Conservation (phyloP, 2,797 vertebrate genomes). For the Helarctos malayanus region DNA sequence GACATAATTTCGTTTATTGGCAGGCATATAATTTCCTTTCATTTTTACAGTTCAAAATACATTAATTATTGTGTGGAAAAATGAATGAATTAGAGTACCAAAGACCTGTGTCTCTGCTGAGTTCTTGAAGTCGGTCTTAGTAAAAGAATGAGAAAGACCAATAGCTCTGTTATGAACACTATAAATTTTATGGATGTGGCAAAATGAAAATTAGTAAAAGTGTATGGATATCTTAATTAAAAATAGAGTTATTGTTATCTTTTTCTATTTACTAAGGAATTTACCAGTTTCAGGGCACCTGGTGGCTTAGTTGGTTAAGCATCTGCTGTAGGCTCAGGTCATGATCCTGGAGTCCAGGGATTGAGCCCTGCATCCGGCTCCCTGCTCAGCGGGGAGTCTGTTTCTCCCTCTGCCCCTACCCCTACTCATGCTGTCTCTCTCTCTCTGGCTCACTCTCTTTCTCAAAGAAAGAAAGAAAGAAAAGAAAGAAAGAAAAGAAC, state of each 20-base stretch:
- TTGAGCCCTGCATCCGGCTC: not conserved
- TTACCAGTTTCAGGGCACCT: not conserved
- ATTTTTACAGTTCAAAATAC: conserved; percentile 24
- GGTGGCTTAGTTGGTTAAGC: not conserved
- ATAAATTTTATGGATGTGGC: not conserved
- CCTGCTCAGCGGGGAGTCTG: not conserved
- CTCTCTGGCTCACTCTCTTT: too few species aligned
- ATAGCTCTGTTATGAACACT: not conserved
- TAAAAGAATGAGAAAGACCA: not conserved
- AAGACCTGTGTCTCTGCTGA: not conserved
- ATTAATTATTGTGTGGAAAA: conserved; percentile 45
- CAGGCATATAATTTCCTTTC: conserved; percentile 51
- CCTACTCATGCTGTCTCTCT: not conserved
- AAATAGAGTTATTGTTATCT: not conserved
- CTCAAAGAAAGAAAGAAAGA: not conserved
- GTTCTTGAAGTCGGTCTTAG: not conserved
- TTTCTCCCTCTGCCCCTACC: not conserved
- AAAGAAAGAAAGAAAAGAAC: not conserved
- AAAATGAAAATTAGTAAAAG: conserved; percentile 34
- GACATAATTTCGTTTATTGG: conserved; percentile 51
- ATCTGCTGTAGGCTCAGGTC: not conserved
- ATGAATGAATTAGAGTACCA: not conserved
- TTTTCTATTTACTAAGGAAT: not conserved
- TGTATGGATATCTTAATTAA: not conserved
- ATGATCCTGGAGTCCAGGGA: not conserved